Evolutionary conservation across 2,113 vertebrate species (phyloP), one percentile per base, ranked within the genome.

Genomic region (Conger conger): DNA sequence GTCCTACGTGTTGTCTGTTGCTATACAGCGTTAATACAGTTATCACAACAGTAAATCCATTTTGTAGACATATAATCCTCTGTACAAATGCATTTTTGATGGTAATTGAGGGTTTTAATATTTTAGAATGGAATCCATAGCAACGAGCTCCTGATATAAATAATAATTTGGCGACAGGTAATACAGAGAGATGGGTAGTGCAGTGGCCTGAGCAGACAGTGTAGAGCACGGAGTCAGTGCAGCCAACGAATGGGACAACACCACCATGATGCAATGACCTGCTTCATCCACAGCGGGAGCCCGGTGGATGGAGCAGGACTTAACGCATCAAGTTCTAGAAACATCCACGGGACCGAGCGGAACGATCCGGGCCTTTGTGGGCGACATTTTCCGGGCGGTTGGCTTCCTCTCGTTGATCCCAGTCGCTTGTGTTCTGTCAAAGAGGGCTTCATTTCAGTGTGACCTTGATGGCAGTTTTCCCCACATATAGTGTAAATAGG

Each of bases 381-480:
- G 36, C 81, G 79, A 76, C 81, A 79, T 83, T 86, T 82, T 82
- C 85, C 33, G 85, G 68, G 78, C 85, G 82, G 45, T 63, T 82
- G 68, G 68, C 85, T 86, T 82, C 82, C 80, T 68, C 68, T 63
- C 60, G 36, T 82, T 50, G 42, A 38, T 82, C 79, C 20, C 42
- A 78, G 80, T 80, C 57, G 54, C 38, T 37, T 23, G 1, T 9
- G 37, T n/a, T 63, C 50, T 68, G 57, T 81, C 17, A 80, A 83
- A 68, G n/a, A 53, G n/a, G 54, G 45, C 42, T 79, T 77, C 53
- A 82, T 82, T 79, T 86, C 63, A 79, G 27, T 42, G 35, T 79
- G 76, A 86, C 85, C 81, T 63, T 81, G 36, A 78, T 30, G 37
- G 36, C 50, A 15, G 5, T 79, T 57, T 79, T 60, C n/a, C 81